These are phyloP conservation scores for Drosophila tanythrix DNA, from an alignment of 2,888 invertebrate genomes.

Conservation along the genomic window DNA sequence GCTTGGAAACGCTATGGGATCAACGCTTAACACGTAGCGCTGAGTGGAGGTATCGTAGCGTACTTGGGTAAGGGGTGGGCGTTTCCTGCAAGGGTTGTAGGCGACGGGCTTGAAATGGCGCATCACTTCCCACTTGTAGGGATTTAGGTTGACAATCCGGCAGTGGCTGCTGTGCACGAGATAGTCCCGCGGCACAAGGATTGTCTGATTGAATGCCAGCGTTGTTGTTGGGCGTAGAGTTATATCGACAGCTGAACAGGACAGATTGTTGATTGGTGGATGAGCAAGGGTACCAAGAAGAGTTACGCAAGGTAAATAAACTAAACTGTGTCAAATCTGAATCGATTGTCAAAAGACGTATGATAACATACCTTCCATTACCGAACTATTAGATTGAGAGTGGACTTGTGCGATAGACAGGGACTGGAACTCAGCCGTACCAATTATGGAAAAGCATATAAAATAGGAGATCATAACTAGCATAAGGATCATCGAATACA, in stretches of 20 bases:
- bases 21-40: constrained; percentile 74
- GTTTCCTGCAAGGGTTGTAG: constrained; percentile 86
- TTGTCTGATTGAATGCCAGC: background rate
- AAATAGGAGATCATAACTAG: constrained; percentile 72
- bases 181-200: constrained; percentile 76
- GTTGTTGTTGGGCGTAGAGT: background rate
- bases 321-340: background rate
- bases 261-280: background rate
- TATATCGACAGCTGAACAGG: background rate
- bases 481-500: constrained; percentile 21
- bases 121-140: constrained; percentile 86
- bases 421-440: constrained; percentile 54
- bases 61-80: constrained; percentile 80
- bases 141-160: constrained; percentile 87
- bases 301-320: background rate
- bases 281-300: background rate
- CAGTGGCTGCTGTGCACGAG: constrained; percentile 87
- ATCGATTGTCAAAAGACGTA: background rate
- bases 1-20: constrained; percentile 56
- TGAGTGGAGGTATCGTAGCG: constrained; percentile 62
- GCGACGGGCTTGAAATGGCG: constrained; percentile 86
- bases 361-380: constrained; percentile 75
- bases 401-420: constrained; percentile 65
- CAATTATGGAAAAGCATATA: constrained; percentile 24
- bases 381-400: constrained; percentile 80